A percentile compares a stretch with the other conserved stretches of the same genome.
These are phyloP conservation scores for Lutjanus campechanus DNA, from an alignment of 2,797 vertebrate genomes.

Conservation along the genomic window DNA sequence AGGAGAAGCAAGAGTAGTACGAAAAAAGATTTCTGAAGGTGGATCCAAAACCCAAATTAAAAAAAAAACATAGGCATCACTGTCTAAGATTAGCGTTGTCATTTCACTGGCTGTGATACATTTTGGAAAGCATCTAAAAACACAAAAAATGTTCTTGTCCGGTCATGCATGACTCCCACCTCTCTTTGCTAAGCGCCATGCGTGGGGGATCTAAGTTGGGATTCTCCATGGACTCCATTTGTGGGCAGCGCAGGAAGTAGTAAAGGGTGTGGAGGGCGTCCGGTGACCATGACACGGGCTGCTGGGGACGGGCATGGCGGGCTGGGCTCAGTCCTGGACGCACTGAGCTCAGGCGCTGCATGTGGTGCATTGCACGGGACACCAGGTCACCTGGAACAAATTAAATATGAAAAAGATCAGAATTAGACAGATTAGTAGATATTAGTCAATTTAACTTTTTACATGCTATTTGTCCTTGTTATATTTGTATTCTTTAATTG, in stretches of 20 bases:
- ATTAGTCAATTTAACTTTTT: not conserved
- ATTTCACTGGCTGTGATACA: constrained; percentile 20
- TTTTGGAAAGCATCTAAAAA: constrained; percentile 15
- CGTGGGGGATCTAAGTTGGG: constrained; percentile 97
- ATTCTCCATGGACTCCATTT: constrained; percentile 99
- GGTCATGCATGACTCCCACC: constrained; percentile 76
- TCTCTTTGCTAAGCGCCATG: constrained; percentile 97
- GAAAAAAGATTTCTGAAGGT: not conserved
- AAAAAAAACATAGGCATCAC: not conserved
- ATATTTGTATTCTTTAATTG: too few relatives aligned
- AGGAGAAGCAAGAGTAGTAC: not conserved
- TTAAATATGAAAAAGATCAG: not conserved
- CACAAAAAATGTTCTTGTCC: not conserved
- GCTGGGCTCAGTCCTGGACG: constrained; percentile 91
- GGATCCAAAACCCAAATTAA: not conserved
- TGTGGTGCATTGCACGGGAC: constrained; percentile 97
- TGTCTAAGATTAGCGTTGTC: constrained; percentile 37
- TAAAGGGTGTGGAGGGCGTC: constrained; percentile 98
- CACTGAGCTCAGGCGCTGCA: constrained; percentile 93
- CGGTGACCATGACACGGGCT: constrained; percentile 96
- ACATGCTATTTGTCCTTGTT: too few relatives aligned
- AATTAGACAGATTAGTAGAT: not conserved
- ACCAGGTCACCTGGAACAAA: constrained; percentile 92
- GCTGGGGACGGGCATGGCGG: constrained; percentile 90
- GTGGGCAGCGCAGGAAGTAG: constrained; percentile 98